Base-by-base conservation (phyloP, 92 coral and sea anemone species). In the Umimayanthus chanpuru region DNA sequence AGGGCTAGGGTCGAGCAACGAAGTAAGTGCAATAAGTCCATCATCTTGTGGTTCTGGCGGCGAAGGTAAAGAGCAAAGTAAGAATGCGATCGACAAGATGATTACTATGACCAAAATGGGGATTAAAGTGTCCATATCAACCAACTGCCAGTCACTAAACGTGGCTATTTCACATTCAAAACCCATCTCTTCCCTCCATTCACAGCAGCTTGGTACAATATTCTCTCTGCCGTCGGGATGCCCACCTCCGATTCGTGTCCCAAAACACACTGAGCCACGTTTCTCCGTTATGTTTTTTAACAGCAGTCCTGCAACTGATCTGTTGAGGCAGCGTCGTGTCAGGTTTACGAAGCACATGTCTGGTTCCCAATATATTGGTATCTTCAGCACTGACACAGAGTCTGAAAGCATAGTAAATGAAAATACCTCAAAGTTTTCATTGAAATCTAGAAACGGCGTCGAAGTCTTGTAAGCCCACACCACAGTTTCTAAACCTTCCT, bases 21-120 rank as follows among this genome's bases (percentile, higher is more conserved):
- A 70, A 26, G 75, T 70, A 70, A 70, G 75, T 70, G 10, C 32
- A 70, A 70, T 15, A n/a, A n/a, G n/a, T 70, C 75, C 75, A 70
- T 70, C 75, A 70, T 70, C 75, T 70, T 70, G 75, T 28, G 75
- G 75, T 8, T 26, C 18, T 70, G 75, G 75, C 39, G 36, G 39
- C 15, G 75, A 70, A 0, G 75, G 75, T 9, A 70, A 18, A 4
- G 5, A 25, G 4, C 75, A 70, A 28, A 70, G 38, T 70, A 70
- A 25, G 40, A 70, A 15, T n/a, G 75, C 26, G 75, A 70, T 70
- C 18, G 16, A 70, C 3, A 70, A 2, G 75, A n/a, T n/a, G n/a
- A n/a, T n/a, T n/a, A n/a, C n/a, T n/a, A n/a, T n/a, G n/a, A n/a
- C n/a, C n/a, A n/a, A n/a, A n/a, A n/a, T n/a, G n/a, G n/a, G n/a